These are phyloP conservation scores for Scatophagus argus DNA, from an alignment of 2,113 vertebrate genomes.

Conservation along the genomic window DNA sequence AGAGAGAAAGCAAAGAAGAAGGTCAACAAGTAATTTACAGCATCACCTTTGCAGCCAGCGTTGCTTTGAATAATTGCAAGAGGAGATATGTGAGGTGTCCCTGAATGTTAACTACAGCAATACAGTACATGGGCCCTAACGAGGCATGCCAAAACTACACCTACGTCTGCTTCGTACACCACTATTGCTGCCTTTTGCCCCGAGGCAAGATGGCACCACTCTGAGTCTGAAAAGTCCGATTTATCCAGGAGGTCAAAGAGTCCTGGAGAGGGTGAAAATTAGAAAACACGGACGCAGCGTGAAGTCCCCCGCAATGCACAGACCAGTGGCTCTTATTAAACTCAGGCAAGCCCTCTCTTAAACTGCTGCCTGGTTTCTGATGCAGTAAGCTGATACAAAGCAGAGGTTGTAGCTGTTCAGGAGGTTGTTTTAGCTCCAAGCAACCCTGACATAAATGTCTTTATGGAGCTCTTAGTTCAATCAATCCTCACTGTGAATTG, in stretches of 20 bases:
- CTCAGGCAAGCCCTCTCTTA: background rate
- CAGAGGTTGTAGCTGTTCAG: conserved; percentile 4
- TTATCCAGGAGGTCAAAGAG: background rate
- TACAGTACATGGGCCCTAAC: conserved; percentile 9
- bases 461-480: conserved; percentile 12
- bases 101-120: conserved; percentile 20
- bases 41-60: background rate
- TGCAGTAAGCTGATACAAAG: background rate
- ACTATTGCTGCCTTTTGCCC: background rate
- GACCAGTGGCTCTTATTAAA: background rate
- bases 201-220: background rate
- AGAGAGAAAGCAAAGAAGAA: background rate
- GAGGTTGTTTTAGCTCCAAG: background rate
- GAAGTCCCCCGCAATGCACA: background rate
- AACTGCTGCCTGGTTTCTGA: background rate
- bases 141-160: conserved; percentile 12
- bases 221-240: conserved; percentile 11
- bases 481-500: conserved; percentile 1
- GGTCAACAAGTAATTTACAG: background rate
- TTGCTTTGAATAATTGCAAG: background rate
- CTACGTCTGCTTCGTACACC: conserved; percentile 1
- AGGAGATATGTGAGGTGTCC: background rate
- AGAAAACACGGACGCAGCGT: background rate
- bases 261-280: background rate
- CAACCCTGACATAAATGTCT: background rate